Evolutionary conservation across 2,888 invertebrate genomes (phyloP).

Genomic region (Antitype chi): DNA sequence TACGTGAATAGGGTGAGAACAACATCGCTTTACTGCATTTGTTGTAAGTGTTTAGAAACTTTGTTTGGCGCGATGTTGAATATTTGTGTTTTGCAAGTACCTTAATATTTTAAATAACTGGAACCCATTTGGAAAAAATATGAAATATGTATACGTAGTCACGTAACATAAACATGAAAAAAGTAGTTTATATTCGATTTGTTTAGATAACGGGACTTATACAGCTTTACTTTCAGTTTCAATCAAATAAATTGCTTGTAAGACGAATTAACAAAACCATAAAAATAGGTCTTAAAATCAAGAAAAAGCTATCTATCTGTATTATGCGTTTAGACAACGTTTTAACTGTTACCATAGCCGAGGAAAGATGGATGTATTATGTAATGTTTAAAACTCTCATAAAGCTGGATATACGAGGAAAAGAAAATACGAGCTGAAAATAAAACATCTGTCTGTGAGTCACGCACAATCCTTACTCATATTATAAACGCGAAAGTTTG

Average conservation of each 20-base stretch:
- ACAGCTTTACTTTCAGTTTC: conserved; percentile 19
- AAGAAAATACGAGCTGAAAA: conserved; percentile 79
- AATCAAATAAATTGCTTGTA: conserved; percentile 37
- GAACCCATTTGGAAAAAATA: neutral
- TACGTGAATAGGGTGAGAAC: conserved; percentile 63
- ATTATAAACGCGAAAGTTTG: no score
- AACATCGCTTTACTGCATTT: conserved; percentile 50
- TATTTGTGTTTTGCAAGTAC: conserved; percentile 14
- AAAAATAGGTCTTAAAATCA: conserved; percentile 46
- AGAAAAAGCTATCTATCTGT: conserved; percentile 39
- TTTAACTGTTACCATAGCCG: conserved; percentile 74
- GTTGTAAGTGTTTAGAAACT: conserved; percentile 41
- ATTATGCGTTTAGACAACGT: conserved; percentile 55
- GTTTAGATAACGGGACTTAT: conserved; percentile 18
- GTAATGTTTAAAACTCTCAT: conserved; percentile 83
- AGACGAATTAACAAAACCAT: conserved; percentile 38
- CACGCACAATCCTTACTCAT: conserved; percentile 76
- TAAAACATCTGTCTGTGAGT: conserved; percentile 86
- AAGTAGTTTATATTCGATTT: conserved; percentile 17
- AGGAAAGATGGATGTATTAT: conserved; percentile 79
- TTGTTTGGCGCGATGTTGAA: conserved; percentile 27
- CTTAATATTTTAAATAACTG: conserved; percentile 22
- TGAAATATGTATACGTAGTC: neutral
- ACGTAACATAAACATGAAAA: conserved; percentile 11
- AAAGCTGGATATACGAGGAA: conserved; percentile 82